Conservation (phyloP, 2,797 vertebrate genomes). For the Sandelia bainsii region DNA sequence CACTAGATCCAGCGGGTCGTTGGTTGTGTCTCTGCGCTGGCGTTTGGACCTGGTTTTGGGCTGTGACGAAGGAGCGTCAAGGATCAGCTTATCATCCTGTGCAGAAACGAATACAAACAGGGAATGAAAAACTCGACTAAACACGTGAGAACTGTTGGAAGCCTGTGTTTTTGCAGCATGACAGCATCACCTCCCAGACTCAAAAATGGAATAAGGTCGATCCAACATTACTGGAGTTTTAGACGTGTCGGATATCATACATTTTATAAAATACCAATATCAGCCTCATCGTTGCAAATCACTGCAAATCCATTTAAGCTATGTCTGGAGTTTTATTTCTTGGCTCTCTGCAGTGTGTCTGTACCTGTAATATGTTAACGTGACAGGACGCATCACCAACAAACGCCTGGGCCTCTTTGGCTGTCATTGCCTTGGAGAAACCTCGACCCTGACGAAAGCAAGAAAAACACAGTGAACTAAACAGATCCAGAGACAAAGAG, state of each 20-base stretch:
- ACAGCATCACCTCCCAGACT: slow-evolving; percentile 2
- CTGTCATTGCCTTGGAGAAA: slow-evolving; percentile 95
- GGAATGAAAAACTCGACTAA: neutral
- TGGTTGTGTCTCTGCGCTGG: slow-evolving; percentile 89
- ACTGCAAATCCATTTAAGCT: neutral
- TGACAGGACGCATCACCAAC: slow-evolving; percentile 91
- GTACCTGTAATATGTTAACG: slow-evolving; percentile 90
- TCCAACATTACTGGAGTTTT: neutral
- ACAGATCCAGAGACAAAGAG: neutral
- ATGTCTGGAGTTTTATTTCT: too few relatives aligned
- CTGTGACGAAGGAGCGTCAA: slow-evolving; percentile 89
- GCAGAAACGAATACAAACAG: neutral
- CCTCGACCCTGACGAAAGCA: slow-evolving; percentile 88
- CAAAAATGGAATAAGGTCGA: slow-evolving; percentile 5
- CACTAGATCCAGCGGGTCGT: slow-evolving; percentile 90
- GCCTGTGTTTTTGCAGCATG: neutral
- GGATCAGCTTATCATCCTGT: slow-evolving; percentile 91
- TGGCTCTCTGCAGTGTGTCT: neutral
- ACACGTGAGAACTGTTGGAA: too few relatives aligned
- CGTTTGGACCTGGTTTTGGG: slow-evolving; percentile 86
- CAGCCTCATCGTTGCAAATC: too few relatives aligned
- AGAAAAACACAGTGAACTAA: neutral
- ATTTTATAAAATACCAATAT: slow-evolving; percentile 30
- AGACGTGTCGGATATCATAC: neutral
- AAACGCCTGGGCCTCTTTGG: slow-evolving; percentile 93